Evolutionary conservation across 2,113 vertebrate species (phyloP).

Genomic region (Amia ocellicauda): DNA sequence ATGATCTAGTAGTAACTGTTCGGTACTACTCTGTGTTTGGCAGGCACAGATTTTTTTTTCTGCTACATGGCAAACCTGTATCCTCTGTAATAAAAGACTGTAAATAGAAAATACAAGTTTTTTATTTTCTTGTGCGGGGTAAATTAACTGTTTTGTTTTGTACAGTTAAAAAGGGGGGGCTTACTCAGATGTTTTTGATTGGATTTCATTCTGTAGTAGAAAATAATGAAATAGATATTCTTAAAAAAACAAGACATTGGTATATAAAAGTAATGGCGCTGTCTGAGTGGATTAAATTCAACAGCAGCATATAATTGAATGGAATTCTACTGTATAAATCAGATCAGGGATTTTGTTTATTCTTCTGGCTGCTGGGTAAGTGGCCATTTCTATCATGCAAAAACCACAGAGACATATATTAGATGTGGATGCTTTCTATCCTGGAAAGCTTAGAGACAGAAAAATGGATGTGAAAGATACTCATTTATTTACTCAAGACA

Average conservation of each 20-base stretch:
- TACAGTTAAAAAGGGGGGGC: too few relatives aligned
- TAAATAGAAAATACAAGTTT: too few relatives aligned
- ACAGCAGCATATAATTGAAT: constrained; percentile 53
- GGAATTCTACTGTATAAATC: constrained; percentile 54
- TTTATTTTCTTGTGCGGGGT: too few relatives aligned
- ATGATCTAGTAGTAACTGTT: too few relatives aligned
- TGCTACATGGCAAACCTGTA: too few relatives aligned
- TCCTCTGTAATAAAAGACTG: too few relatives aligned
- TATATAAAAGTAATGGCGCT: constrained; percentile 5
- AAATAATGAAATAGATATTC: neutral
- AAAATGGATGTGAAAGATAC: neutral
- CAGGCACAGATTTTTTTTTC: too few relatives aligned
- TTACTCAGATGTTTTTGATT: too few relatives aligned
- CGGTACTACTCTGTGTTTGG: too few relatives aligned
- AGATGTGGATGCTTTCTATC: constrained; percentile 31
- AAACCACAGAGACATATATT: constrained; percentile 43
- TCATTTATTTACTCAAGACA: constrained; percentile 21
- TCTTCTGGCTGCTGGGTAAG: constrained; percentile 57
- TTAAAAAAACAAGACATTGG: neutral
- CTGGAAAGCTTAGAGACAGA: constrained; percentile 8
- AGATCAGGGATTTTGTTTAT: constrained; percentile 63
- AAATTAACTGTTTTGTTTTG: too few relatives aligned
- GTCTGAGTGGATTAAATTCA: constrained; percentile 16
- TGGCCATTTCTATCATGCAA: constrained; percentile 44
- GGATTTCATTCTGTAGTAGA: too few relatives aligned